Evolutionary conservation across 2,888 invertebrate genomes (phyloP), one percentile per base, ranked within the genome.

Genomic region (Apotomis capreana): DNA sequence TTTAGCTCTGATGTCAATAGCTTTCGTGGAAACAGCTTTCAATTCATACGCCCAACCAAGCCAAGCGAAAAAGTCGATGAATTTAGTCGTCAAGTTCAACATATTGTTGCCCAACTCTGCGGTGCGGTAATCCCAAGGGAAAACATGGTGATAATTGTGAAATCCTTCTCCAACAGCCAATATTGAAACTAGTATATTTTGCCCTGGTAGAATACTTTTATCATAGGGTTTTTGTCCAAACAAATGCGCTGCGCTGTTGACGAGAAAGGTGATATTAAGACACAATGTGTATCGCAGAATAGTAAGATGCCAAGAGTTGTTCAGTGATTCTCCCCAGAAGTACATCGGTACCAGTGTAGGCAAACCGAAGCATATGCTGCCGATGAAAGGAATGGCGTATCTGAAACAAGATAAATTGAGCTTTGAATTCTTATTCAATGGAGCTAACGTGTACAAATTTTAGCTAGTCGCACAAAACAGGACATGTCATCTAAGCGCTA

Each of bases 221-320:
- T 95, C 89, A 67, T 93, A 94, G 40, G 93, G 91, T 68, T 86
- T 88, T 54, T 85, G 81, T 1, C 93, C 93, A 85, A 87, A 93
- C 46, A 87, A 81, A 82, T 96, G 95, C 12, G 95, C 95, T 4
- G 92, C 94, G 76, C 95, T 95, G 87, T 96, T 96, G 2, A 96
- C 95, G n/a, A 94, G 84, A 93, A 95, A 95, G 0, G 95, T 95
- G 73, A 91, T 65, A 84, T 96, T 94, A n/a, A 95, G 89, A n/a
- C 91, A 91, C 71, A 91, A 80, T 9, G 90, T 86, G 84, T 95
- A 95, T 9, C 95, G 90, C 15, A 95, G 78, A 55, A 93, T 85
- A 4, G 81, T 78, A 0, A 89, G 78, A 74, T 87, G 84, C 87
- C 88, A 90, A 2, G 89, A 80, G 75, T 85, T 86, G 69, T 63